Evolutionary conservation across 2,113 vertebrate genomes (phyloP).

Genomic region (Phaethornis superciliosus): DNA sequence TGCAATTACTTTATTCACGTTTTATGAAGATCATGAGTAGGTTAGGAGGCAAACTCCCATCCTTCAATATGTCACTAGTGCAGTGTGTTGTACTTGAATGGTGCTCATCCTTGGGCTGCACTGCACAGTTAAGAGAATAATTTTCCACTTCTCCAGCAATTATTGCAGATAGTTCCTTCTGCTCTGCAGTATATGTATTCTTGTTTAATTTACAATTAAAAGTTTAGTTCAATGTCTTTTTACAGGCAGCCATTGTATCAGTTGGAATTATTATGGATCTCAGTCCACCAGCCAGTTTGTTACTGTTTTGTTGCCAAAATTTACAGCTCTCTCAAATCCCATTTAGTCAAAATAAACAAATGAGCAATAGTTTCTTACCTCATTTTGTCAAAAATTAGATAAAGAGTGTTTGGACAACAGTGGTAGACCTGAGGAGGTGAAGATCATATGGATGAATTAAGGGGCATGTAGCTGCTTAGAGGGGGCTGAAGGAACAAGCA

Average conservation of each 20-base stretch:
- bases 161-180: neutral
- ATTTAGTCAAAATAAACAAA: neutral
- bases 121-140: neutral
- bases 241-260: neutral
- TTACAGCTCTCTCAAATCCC: neutral
- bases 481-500: neutral
- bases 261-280: neutral
- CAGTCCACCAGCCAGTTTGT: neutral
- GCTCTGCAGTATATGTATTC: neutral
- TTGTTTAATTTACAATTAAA: neutral
- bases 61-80: neutral
- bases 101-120: neutral
- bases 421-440: neutral
- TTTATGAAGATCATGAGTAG: neutral
- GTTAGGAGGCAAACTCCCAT: neutral
- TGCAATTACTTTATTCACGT: neutral
- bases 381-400: neutral
- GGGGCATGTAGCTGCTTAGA: neutral
- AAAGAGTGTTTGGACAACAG: neutral
- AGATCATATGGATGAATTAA: neutral
- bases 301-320: neutral
- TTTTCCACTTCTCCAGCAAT: neutral
- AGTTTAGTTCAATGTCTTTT: neutral
- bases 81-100: neutral
- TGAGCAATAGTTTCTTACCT: neutral